A percentile compares a stretch with the other conserved stretches of the same genome.
These are phyloP conservation scores for Liposcelis brunnea DNA, from an alignment of 2,888 invertebrate genomes.

Conservation along the genomic window DNA sequence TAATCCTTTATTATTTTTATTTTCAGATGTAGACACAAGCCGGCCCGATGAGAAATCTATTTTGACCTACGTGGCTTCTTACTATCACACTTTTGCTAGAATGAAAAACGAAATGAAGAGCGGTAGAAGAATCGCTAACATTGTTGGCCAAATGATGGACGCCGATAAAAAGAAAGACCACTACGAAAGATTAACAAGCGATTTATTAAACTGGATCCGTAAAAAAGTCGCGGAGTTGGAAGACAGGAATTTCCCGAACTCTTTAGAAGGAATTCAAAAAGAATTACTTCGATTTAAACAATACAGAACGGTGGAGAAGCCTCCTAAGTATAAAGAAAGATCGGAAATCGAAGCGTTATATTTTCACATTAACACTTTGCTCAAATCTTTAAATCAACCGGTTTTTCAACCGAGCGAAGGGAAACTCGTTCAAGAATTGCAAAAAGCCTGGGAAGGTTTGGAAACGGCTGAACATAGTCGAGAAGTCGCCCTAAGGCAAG, in stretches of 20 bases:
- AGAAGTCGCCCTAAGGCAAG: slow-evolving; percentile 81
- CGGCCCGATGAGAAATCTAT: slow-evolving; percentile 97
- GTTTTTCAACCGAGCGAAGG: slow-evolving; percentile 76
- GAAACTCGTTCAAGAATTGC: slow-evolving; percentile 84
- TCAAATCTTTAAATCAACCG: slow-evolving; percentile 85
- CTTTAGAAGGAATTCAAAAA: slow-evolving; percentile 84
- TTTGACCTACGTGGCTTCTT: slow-evolving; percentile 96
- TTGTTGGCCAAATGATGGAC: slow-evolving; percentile 91
- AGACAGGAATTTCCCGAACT: slow-evolving; percentile 81
- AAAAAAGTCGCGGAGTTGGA: slow-evolving; percentile 66
- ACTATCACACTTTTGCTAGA: slow-evolving; percentile 97
- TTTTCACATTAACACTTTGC: slow-evolving; percentile 90
- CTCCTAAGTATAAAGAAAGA: slow-evolving; percentile 94
- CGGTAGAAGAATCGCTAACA: slow-evolving; percentile 92
- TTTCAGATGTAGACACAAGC: slow-evolving; percentile 73
- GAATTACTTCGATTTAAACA: slow-evolving; percentile 81
- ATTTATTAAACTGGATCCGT: slow-evolving; percentile 86
- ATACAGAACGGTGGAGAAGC: slow-evolving; percentile 93
- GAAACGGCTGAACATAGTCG: slow-evolving; percentile 88
- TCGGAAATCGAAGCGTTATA: slow-evolving; percentile 93
- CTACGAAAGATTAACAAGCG: slow-evolving; percentile 69
- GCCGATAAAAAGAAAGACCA: slow-evolving; percentile 80
- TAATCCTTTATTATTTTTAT: no score
- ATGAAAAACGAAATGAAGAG: slow-evolving; percentile 99
- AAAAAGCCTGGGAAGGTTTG: slow-evolving; percentile 81